Base-by-base conservation (phyloP, 2,113 vertebrate species). In the Thryonomys swinderianus region DNA sequence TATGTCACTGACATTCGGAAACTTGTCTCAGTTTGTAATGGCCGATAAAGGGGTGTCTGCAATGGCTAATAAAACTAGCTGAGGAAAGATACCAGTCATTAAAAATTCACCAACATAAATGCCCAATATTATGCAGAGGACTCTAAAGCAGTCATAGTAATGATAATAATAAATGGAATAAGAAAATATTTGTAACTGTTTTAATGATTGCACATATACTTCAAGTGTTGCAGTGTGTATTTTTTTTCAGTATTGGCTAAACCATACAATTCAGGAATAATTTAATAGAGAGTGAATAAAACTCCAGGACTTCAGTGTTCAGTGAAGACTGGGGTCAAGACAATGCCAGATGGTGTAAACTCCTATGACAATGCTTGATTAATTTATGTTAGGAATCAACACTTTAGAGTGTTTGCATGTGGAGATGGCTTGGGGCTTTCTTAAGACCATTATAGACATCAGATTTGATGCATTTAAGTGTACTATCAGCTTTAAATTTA, bases 361-460 rank as follows among this genome's bases (percentile, higher is more conserved):
- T 78, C 7, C 17, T 69, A 13, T 85, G 88, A 95, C 48, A 93
- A 14, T 37, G 76, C n/a, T 85, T 94, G 93, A 85, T 95, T 90
- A 85, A 42, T 79, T 95, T 93, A 80, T 80, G 45, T 59, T 86
- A 32, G 85, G 71, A 91, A 85, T 18, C 3, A 51, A 34, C 62
- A 53, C 40, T 88, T 85, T 88, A 74, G 32, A 83, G 2, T 74
- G 25, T 83, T 76, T 7, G 10, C 57, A 91, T 79, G 40, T 86
- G 71, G 79, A 80, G 37, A 69, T 94, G 45, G 37, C 85, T 88
- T 74, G 18, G 16, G 57, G 71, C 82, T 96, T 95, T 83, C 90
- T 92, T 84, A 85, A 93, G 62, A 88, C 79, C 59, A 88, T 94
- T 66, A 82, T 80, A 95, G 84, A 92, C 55, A 95, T 90, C 17